A percentile compares a stretch with the other conserved stretches of the same genome.
Conservation (phyloP, 2,797 vertebrate species). For the Erpetoichthys calabaricus region DNA sequence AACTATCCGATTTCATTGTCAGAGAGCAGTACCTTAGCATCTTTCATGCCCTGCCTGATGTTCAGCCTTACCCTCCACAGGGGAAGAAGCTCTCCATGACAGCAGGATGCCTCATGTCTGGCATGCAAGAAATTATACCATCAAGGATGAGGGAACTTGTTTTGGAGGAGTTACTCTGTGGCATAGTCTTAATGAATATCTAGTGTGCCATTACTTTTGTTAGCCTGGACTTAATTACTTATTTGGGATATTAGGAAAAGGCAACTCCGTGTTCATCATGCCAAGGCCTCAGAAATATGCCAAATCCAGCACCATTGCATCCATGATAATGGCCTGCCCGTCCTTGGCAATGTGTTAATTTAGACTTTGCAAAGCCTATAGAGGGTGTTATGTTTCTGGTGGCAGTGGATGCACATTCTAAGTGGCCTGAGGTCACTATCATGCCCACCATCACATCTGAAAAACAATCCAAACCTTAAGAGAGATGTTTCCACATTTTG, state of each 20-base stretch:
- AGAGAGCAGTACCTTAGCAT: no score
- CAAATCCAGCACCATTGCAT: conserved; percentile 4
- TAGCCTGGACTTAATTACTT: not conserved
- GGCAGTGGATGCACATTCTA: no score
- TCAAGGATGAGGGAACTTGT: not conserved
- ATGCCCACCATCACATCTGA: no score
- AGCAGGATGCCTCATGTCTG: not conserved
- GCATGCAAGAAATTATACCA: not conserved
- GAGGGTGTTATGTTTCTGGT: conserved; percentile 5
- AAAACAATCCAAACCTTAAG: no score
- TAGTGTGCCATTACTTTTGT: not conserved
- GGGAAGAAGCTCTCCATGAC: not conserved
- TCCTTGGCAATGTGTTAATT: not conserved
- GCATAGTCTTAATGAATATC: not conserved
- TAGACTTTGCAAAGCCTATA: conserved; percentile 5
- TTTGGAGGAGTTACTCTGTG: not conserved
- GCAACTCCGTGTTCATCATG: not conserved
- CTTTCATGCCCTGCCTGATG: no score
- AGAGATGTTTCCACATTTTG: no score
- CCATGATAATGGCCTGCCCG: conserved; percentile 1
- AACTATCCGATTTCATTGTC: no score
- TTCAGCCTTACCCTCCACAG: not conserved
- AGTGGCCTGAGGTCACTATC: no score
- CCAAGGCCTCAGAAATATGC: not conserved
- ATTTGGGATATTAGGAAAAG: not conserved